These are phyloP conservation scores for Aurelia aurita complex sp. Pacific DNA, from an alignment of 30 jellyfish, hydroid and myxozoan species.

Conservation along the genomic window DNA sequence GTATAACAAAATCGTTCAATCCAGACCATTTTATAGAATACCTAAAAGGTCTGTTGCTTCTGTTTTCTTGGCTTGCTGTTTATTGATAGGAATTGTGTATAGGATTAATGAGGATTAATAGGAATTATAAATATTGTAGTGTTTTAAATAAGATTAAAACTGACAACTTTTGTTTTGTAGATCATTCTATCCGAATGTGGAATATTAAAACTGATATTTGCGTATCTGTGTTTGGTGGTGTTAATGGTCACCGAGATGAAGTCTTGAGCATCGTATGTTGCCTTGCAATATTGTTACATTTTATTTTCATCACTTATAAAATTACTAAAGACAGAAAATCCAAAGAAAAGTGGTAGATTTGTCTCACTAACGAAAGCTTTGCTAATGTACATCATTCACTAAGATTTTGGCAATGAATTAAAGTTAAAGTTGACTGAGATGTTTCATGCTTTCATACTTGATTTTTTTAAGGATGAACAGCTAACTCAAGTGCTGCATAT, in stretches of 20 bases:
- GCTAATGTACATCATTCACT: too few relatives aligned
- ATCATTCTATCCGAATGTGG: slow-evolving; percentile 95
- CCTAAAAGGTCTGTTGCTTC: too few relatives aligned
- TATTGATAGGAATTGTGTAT: not conserved
- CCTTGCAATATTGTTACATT: not conserved
- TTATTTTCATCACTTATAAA: not conserved
- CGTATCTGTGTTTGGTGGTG: slow-evolving; percentile 93
- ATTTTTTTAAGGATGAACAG: too few relatives aligned
- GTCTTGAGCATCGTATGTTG: slow-evolving; percentile 89
- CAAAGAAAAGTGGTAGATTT: not conserved
- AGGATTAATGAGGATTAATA: not conserved
- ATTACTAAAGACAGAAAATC: not conserved
- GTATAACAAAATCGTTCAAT: too few relatives aligned
- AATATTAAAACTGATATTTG: slow-evolving; percentile 88
- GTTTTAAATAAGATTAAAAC: too few relatives aligned
- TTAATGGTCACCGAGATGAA: slow-evolving; percentile 98
- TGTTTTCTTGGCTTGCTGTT: too few relatives aligned
- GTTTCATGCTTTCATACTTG: too few relatives aligned
- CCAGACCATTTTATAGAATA: too few relatives aligned
- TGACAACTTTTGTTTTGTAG: slow-evolving; percentile 29
- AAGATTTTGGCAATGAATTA: too few relatives aligned
- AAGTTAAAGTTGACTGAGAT: too few relatives aligned
- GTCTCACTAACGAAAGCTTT: too few relatives aligned
- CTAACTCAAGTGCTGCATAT: too few relatives aligned
- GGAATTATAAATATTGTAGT: not conserved